Base-by-base conservation (phyloP, 2,797 vertebrate species). In the Sphenopsis melanotis region DNA sequence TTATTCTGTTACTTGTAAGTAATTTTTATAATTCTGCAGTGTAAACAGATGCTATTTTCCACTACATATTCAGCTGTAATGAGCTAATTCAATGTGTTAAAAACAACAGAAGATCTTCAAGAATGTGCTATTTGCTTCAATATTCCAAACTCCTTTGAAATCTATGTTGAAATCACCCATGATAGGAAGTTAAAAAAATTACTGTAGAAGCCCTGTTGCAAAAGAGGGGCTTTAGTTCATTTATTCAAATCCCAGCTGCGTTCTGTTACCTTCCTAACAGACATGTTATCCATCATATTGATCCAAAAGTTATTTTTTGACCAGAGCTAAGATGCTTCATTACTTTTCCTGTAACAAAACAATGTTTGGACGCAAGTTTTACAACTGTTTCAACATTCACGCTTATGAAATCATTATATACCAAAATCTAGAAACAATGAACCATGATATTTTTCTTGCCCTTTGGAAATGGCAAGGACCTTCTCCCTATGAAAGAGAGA, bases 1-100 rank as follows among this genome's bases (percentile, higher is more conserved):
- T 97, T 96, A 97, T 96, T 98, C 90, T 97, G 93, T 96, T 97
- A 97, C 85, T 98, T 87, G 94, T 96, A 98, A 98, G 95, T 98
- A 97, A 97, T 97, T 97, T 97, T 98, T 97, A 91, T 96, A 97
- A 96, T 97, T 97, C 90, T 97, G 93, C 61, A 95, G 36, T 93
- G 79, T 96, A 98, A 98, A 97, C 94, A 97, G 95, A 97, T 97
- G 97, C 75, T 96, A 96, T 97, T 97, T 97, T 93, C 95, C 78
- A 96, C 94, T 88, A 95, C 87, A 89, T 94, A 97, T 95, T 96
- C 94, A 96, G 74, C 69, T 72, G 49, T 94, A 97, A 98, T 94
- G 91, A 98, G 93, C 93, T 97, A 97, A 96, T 97, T 97, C 92
- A 96, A 93, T 94, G 90, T 94, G 79, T 93, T 96, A 95, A 96